Evolutionary conservation across 2,888 invertebrate species (phyloP).

Genomic region (Spodoptera littoralis): DNA sequence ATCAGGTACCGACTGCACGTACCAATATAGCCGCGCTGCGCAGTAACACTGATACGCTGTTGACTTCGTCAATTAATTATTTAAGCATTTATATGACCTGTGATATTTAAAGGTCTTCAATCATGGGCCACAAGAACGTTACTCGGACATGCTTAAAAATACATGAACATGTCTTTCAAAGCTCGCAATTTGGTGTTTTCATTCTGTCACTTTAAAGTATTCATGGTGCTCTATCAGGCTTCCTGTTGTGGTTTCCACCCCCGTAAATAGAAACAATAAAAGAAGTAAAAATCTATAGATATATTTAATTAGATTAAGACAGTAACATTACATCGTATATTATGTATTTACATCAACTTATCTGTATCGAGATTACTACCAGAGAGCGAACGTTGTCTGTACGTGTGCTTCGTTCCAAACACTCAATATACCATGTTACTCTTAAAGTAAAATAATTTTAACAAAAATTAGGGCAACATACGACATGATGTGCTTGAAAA

Average conservation of each 20-base stretch:
- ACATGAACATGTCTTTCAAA: too few species aligned
- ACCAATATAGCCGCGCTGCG: slow-evolving; percentile 30
- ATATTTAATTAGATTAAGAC: slow-evolving; percentile 79
- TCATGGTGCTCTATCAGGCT: too few species aligned
- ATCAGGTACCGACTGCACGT: slow-evolving; percentile 24
- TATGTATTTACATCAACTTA: slow-evolving; percentile 81
- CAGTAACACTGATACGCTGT: too few species aligned
- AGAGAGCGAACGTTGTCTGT: slow-evolving; percentile 47
- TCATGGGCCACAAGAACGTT: too few species aligned
- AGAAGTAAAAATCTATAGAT: slow-evolving; percentile 74
- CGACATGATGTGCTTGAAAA: background rate
- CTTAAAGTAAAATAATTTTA: slow-evolving; percentile 27
- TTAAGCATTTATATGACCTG: background rate
- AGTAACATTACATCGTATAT: slow-evolving; percentile 73
- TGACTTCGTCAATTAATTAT: slow-evolving; percentile 7
- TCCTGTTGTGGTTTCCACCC: background rate
- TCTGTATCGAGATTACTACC: slow-evolving; percentile 59
- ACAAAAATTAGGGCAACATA: slow-evolving; percentile 25
- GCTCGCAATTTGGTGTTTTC: too few species aligned
- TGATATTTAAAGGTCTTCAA: too few species aligned
- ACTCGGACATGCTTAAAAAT: too few species aligned
- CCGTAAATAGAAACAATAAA: slow-evolving; percentile 49
- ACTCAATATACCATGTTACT: slow-evolving; percentile 34
- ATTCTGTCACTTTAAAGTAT: too few species aligned
- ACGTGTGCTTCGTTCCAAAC: slow-evolving; percentile 44